phyloP scores from a whole-genome alignment of 2,888 invertebrate genomes.

The Odontocerum albicorne region DNA sequence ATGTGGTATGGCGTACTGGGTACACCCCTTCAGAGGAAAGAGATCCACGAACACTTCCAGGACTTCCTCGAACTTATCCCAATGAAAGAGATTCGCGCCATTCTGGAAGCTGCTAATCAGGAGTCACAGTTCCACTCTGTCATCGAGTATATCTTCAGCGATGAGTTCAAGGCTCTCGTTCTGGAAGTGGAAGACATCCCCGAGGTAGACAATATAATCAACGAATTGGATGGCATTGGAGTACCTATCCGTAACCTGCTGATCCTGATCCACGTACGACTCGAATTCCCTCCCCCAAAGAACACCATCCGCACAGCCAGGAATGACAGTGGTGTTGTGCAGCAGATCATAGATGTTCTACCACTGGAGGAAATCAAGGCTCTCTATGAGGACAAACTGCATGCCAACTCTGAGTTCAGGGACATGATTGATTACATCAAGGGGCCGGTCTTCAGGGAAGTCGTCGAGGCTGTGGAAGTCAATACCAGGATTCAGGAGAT shows the following conservation, averaged over 20 bases:
- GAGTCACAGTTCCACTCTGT: constrained; percentile 12
- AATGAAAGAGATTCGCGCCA: neutral
- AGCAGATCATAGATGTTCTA: constrained; percentile 16
- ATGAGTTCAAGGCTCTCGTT: constrained; percentile 1
- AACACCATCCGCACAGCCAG: neutral
- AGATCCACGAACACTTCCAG: no score
- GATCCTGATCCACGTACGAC: no score
- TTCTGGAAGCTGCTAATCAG: neutral
- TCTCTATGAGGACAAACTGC: constrained; percentile 8
- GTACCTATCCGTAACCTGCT: no score
- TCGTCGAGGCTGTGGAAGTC: neutral
- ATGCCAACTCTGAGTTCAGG: constrained; percentile 16
- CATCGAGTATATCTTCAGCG: constrained; percentile 8
- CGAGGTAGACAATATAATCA: constrained; percentile 6
- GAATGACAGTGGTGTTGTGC: constrained; percentile 3
- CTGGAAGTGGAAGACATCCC: constrained; percentile 11
- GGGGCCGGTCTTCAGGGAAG: constrained; percentile 4
- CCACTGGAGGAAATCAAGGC: constrained; percentile 9
- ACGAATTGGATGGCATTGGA: neutral
- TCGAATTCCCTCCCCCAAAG: no score
- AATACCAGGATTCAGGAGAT: constrained; percentile 11
- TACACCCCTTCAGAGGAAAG: no score
- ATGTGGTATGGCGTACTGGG: no score
- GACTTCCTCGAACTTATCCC: constrained; percentile 16
- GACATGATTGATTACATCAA: constrained; percentile 5